Percentiles rank a stretch among this genome's conserved stretches.
phyloP scores from a whole-genome alignment of 2,888 invertebrate species.

The Criorhina ranunculi region DNA sequence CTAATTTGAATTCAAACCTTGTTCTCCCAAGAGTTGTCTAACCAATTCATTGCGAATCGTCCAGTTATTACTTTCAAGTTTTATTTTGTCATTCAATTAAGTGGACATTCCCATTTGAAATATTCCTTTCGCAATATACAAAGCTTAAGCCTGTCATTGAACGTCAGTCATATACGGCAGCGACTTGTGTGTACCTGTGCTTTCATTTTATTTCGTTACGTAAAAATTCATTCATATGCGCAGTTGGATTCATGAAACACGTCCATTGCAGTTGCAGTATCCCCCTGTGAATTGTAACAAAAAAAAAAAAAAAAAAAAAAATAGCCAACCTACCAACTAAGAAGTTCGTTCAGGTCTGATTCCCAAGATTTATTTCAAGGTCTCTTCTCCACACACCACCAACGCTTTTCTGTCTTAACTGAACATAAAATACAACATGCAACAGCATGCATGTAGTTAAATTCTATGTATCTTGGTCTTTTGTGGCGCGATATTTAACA shows the following conservation, averaged over 20 bases:
- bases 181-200: slow-evolving; percentile 35
- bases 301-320: slow-evolving; percentile 21
- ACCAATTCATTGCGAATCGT: too few species aligned
- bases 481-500: slow-evolving; percentile 57
- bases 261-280: slow-evolving; percentile 13
- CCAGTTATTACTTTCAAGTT: slow-evolving; percentile 8
- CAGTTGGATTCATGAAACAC: slow-evolving; percentile 25
- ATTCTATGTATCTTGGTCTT: slow-evolving; percentile 50
- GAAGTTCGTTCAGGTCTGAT: slow-evolving; percentile 72
- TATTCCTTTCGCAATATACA: slow-evolving; percentile 32
- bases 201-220: slow-evolving; percentile 36
- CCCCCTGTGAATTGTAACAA: slow-evolving; percentile 25
- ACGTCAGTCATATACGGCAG: slow-evolving; percentile 14
- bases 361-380: slow-evolving; percentile 74
- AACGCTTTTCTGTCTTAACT: slow-evolving; percentile 50
- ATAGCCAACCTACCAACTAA: slow-evolving; percentile 51
- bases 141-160: slow-evolving; percentile 37
- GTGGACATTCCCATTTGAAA: slow-evolving; percentile 41
- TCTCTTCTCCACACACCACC: slow-evolving; percentile 42
- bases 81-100: slow-evolving; percentile 25
- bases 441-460: slow-evolving; percentile 49
- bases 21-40: too few species aligned
- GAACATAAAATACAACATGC: slow-evolving; percentile 33
- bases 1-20: too few species aligned
- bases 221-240: slow-evolving; percentile 68